Evolutionary conservation across 2,113 vertebrate species (phyloP).

Genomic region (Shinisaurus crocodilurus): DNA sequence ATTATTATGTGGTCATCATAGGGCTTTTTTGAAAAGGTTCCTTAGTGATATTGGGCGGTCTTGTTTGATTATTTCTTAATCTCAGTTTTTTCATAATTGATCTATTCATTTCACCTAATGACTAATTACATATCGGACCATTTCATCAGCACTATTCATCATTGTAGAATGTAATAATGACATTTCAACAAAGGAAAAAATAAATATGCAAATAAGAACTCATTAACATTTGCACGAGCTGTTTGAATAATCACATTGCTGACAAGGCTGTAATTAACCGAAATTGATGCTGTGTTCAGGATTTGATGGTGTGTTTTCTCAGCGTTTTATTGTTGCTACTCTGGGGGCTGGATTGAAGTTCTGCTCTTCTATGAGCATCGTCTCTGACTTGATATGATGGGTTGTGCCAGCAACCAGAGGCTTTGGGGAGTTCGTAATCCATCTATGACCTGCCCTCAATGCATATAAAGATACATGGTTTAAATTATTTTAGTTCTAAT

Average conservation of each 20-base stretch:
- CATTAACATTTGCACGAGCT: slow-evolving; percentile 99
- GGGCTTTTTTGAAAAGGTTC: slow-evolving; percentile 74
- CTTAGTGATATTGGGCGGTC: slow-evolving; percentile 83
- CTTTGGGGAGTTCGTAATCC: slow-evolving; percentile 77
- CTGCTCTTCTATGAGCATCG: slow-evolving; percentile 82
- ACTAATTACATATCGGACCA: slow-evolving; percentile 99
- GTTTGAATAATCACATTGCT: slow-evolving; percentile 99
- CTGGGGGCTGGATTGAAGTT: slow-evolving; percentile 85
- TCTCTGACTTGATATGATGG: slow-evolving; percentile 77
- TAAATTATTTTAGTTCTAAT: slow-evolving; percentile 69
- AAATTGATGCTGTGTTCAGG: slow-evolving; percentile 96
- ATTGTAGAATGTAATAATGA: slow-evolving; percentile 99
- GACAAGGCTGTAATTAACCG: slow-evolving; percentile 98
- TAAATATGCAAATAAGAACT: slow-evolving; percentile 99
- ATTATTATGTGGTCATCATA: slow-evolving; percentile 68
- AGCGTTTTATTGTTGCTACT: slow-evolving; percentile 85
- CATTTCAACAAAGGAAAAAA: slow-evolving; percentile 99
- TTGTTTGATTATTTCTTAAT: slow-evolving; percentile 94
- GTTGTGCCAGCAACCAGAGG: slow-evolving; percentile 78
- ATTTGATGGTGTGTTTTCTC: slow-evolving; percentile 87
- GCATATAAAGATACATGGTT: slow-evolving; percentile 76
- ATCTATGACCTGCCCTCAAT: slow-evolving; percentile 74
- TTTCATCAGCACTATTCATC: slow-evolving; percentile 98
- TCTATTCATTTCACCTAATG: slow-evolving; percentile 99
- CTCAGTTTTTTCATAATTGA: slow-evolving; percentile 95